Conservation (phyloP, 1,140 invertebrate genomes). For the Heliconius hewitsoni region DNA sequence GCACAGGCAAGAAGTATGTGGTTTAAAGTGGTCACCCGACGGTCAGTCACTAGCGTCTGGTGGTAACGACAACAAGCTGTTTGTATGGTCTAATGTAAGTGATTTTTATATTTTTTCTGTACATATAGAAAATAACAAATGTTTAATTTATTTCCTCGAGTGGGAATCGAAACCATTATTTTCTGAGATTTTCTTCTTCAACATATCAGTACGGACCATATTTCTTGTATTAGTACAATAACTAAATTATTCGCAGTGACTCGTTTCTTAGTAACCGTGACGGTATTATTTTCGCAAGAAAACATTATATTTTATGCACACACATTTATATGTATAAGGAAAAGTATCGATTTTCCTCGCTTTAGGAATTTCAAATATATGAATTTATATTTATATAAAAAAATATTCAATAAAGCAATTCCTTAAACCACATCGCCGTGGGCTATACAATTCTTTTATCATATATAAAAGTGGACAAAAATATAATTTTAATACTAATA, state of each 20-base stretch:
- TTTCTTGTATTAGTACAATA: not conserved
- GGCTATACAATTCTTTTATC: too few species aligned
- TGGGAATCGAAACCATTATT: too few species aligned
- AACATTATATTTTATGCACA: not conserved
- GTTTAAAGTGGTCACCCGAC: slow-evolving; percentile 99
- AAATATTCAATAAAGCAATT: too few species aligned
- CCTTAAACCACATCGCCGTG: too few species aligned
- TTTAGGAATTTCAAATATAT: not conserved
- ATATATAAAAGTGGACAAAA: too few species aligned
- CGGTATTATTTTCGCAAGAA: not conserved
- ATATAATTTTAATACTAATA: too few species aligned
- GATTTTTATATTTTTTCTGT: slow-evolving; percentile 4
- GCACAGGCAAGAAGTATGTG: slow-evolving; percentile 99
- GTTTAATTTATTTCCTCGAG: too few species aligned
- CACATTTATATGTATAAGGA: not conserved
- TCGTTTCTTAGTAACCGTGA: not conserved
- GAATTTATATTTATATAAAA: not conserved
- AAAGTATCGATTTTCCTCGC: not conserved
- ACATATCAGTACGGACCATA: not conserved
- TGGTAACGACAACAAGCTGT: slow-evolving; percentile 99
- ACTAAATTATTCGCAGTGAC: not conserved
- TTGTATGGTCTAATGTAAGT: slow-evolving; percentile 94
- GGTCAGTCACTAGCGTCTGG: slow-evolving; percentile 98
- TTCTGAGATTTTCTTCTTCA: too few species aligned
- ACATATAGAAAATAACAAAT: too few species aligned